Base-by-base conservation (phyloP, 1,140 invertebrate genomes). In the Orius insidiosus region DNA sequence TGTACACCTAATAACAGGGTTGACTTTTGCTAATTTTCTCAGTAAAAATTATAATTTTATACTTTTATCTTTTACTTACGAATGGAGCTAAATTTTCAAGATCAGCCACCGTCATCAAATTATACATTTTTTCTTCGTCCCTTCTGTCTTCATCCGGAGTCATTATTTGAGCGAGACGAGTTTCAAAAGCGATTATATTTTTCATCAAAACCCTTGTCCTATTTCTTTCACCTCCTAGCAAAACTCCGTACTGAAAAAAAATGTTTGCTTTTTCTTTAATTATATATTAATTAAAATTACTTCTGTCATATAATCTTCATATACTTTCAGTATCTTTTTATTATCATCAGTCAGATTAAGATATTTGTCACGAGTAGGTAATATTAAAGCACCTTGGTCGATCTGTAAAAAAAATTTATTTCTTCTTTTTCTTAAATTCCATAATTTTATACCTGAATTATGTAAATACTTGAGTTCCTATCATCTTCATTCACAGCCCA, bases 401-500 rank as follows among this genome's bases (percentile, higher is more conserved):
- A 96, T 71, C 77, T 95, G 71, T 2, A 70, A 67, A 44, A 35
- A 50, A 48, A 49, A 36, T 18, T 34, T 47, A 33, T n/a, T n/a
- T n/a, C n/a, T n/a, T n/a, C n/a, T n/a, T n/a, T n/a, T n/a, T n/a
- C n/a, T n/a, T n/a, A n/a, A n/a, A n/a, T n/a, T n/a, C n/a, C n/a
- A n/a, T n/a, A n/a, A 47, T 51, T 48, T 42, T 46, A 9, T 60
- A 85, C 83, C 64, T 85, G 78, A 54, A 96, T 78, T 44, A 94
- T 78, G 58, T 95, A 79, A 46, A 72, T 73, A 1, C 76, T 78
- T 0, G 89, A 94, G 62, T 96, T 93, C 54, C 78, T 75, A 57
- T 95, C 89, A 59, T 97, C 89, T 61, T 93, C 89, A 4, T 80
- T 84, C 0, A 96, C 87, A 11, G 75, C 80, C 79, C 89, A 89